Evolutionary conservation across 30 jellyfish, hydroid and myxozoan genomes (phyloP).

Genomic region (Turritopsis dohrnii): DNA sequence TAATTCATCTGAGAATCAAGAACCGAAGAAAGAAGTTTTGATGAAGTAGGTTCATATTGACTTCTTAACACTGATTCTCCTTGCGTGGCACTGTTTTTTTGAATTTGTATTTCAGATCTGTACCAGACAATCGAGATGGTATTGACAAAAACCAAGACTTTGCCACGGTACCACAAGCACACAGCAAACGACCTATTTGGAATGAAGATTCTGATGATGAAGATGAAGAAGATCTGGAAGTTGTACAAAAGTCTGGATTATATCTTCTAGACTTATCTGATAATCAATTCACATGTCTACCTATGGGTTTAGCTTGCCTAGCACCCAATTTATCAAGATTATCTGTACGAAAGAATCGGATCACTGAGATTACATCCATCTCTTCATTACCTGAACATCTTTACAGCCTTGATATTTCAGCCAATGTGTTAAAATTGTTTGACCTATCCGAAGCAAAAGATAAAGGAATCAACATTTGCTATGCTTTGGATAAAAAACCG

Average conservation of each 20-base stretch:
- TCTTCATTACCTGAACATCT: constrained; percentile 32
- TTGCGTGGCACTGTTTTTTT: background rate
- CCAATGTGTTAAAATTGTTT: constrained; percentile 15
- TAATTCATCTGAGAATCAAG: background rate
- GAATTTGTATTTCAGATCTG: background rate
- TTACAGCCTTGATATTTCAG: constrained; percentile 8
- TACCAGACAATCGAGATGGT: background rate
- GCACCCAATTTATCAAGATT: constrained; percentile 79
- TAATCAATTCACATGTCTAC: constrained; percentile 45
- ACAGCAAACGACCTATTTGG: constrained; percentile 89
- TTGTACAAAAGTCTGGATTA: constrained; percentile 42
- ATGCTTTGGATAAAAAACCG: constrained; percentile 19
- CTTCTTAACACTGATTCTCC: background rate
- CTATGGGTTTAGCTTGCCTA: constrained; percentile 65
- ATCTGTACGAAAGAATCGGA: constrained; percentile 50
- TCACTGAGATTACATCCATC: constrained; percentile 29
- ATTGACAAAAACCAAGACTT: background rate
- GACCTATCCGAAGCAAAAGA: constrained; percentile 13
- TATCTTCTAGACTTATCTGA: constrained; percentile 50
- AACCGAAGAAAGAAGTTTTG: background rate
- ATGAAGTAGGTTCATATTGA: background rate
- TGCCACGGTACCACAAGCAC: constrained; percentile 15
- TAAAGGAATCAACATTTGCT: constrained; percentile 2
- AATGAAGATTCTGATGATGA: constrained; percentile 75
- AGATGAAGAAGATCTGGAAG: constrained; percentile 56